Evolutionary conservation across 1,140 invertebrate species (phyloP), one percentile per base, ranked within the genome.

Genomic region (Scaptodrosophila lebanonensis): DNA sequence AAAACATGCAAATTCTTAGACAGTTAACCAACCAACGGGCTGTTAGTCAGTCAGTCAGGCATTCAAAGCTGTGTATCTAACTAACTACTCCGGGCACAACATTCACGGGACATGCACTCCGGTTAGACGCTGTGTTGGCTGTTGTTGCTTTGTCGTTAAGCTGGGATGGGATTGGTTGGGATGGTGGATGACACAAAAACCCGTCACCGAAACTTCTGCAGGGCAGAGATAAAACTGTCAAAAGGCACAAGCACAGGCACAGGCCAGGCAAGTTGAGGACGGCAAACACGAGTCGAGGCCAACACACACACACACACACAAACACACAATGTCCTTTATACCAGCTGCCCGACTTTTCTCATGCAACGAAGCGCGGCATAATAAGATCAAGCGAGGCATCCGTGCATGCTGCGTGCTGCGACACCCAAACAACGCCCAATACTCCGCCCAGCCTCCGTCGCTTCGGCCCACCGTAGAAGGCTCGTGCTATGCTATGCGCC

Each of bases 351-450:
- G 72, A 58, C 66, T 75, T 79, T 84, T 84, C 82, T 60, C 69
- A 84, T 66, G 60, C 79, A 84, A 27, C 79, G 62, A 75, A 84
- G 79, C 79, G 73, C 38, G 48, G 36, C 63, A 32, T 84, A 84
- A 84, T 84, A 84, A 84, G 79, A 84, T 84, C 79, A 84, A 79
- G 54, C 54, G 42, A 75, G 29, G 36, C 75, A 82, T 35, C 75
- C 65, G 61, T 73, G 69, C 69, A 61, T 73, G 50, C 54, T 51
- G 64, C 63, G 32, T 33, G 8, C 32, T 33, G 8, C 32, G 12
- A 33, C 32, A n/a, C 32, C 8, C 32, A 3, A 66, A 63, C 59
- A 66, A 59, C 75, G 61, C 65, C 53, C 65, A 67, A 67, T 71
- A 49, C 51, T 7, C 45, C 53, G 58, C 50, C 50, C 42, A 61